Conservation (phyloP, 2,113 vertebrate genomes). For the Riparia riparia region DNA sequence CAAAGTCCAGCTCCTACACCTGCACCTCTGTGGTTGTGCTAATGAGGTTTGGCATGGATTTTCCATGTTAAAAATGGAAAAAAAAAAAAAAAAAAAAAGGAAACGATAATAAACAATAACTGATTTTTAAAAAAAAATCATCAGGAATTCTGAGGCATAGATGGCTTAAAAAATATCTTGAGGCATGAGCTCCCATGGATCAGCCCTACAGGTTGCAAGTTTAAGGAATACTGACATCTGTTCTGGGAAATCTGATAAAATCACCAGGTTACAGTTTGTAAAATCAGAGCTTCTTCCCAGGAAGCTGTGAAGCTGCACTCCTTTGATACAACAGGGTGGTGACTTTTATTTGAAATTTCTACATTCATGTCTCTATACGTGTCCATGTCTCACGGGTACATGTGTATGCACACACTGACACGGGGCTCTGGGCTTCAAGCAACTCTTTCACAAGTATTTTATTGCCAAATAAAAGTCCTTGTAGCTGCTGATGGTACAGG, state of each 20-base stretch:
- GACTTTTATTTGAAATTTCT: not conserved
- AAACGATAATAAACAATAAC: conserved; percentile 21
- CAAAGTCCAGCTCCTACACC: not conserved
- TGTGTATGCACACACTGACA: not conserved
- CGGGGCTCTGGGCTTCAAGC: not conserved
- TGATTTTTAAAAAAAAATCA: not conserved
- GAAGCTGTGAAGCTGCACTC: not conserved
- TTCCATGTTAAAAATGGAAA: conserved; percentile 19
- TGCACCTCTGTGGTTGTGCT: not conserved
- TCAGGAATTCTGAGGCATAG: conserved; percentile 47
- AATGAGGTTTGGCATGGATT: conserved; percentile 56
- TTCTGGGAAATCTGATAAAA: not conserved
- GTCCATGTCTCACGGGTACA: fast-evolving
- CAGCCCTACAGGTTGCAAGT: not conserved
- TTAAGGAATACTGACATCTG: not conserved
- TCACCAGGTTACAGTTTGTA: not conserved
- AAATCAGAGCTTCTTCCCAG: not conserved
- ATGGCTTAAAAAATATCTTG: conserved; percentile 12
- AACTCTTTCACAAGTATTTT: not conserved
- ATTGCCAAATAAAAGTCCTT: not conserved
- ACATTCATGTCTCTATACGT: fast-evolving
- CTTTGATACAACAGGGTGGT: fast-evolving
- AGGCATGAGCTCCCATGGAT: not conserved
- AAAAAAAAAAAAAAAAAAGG: not conserved
- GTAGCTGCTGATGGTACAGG: not conserved